These are phyloP conservation scores for Lepus europaeus DNA, from an alignment of 2,113 vertebrate species.

Conservation along the genomic window DNA sequence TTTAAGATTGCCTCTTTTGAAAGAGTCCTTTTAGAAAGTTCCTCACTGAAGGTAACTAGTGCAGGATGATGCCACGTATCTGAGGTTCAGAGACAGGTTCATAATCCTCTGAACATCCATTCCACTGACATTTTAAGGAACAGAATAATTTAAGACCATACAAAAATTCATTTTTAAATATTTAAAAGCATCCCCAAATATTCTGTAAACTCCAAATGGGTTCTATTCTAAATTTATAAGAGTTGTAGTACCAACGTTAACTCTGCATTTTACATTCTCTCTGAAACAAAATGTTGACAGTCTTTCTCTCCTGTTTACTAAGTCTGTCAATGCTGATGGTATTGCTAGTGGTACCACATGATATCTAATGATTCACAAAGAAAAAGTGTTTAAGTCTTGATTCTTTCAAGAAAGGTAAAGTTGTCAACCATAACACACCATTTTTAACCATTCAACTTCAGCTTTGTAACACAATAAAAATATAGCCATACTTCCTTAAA, in stretches of 20 bases:
- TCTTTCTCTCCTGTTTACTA: conserved; percentile 5
- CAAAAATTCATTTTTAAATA: conserved; percentile 37
- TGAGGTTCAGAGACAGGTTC: not conserved
- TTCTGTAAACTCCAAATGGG: not conserved
- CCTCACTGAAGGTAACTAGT: not conserved
- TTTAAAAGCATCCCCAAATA: conserved; percentile 50
- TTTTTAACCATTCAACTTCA: conserved; percentile 35
- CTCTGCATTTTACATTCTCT: not conserved
- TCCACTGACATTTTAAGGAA: conserved; percentile 7
- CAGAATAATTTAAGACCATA: not conserved
- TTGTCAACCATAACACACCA: not conserved
- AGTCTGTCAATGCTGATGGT: not conserved
- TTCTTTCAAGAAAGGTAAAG: conserved; percentile 40
- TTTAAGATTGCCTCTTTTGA: not conserved
- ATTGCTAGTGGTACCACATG: not conserved
- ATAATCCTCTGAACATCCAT: conserved; percentile 17
- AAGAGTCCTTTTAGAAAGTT: not conserved
- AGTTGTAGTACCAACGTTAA: not conserved
- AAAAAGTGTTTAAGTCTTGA: not conserved
- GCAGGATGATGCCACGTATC: not conserved
- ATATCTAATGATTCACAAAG: not conserved
- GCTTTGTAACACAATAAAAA: conserved; percentile 29
- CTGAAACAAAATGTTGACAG: conserved; percentile 30
- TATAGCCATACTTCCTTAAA: not conserved
- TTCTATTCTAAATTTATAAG: conserved; percentile 44